Conservation (phyloP, 2,113 vertebrate species). For the Origma solitaria region DNA sequence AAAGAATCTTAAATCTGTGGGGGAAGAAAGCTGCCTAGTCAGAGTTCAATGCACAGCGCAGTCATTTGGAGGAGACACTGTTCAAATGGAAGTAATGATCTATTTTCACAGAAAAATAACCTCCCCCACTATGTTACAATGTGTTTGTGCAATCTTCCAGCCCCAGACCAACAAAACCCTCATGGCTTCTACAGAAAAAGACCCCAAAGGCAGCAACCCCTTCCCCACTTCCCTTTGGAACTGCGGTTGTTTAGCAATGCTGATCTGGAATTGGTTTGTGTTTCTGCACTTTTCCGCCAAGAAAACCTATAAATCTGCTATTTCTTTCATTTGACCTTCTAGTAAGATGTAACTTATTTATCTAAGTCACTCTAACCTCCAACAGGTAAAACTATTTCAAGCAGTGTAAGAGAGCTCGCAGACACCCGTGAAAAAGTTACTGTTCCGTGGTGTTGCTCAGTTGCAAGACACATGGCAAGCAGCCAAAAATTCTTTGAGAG, state of each 20-base stretch:
- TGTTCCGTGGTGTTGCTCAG: not conserved
- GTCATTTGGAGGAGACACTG: not conserved
- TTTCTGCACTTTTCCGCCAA: not conserved
- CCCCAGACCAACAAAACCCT: not conserved
- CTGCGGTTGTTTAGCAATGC: not conserved
- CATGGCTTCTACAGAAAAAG: rapidly evolving
- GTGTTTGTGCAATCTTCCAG: not conserved
- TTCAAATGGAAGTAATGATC: not conserved
- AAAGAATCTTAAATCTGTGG: not conserved
- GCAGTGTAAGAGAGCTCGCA: not conserved
- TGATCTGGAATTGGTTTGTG: not conserved
- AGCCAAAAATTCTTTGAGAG: not conserved
- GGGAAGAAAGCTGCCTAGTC: not conserved
- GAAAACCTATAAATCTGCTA: not conserved
- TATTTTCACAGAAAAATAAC: not conserved
- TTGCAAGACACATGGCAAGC: not conserved
- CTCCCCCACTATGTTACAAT: not conserved
- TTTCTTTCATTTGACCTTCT: not conserved
- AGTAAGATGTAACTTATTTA: not conserved
- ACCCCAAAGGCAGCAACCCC: not conserved
- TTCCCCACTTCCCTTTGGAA: not conserved
- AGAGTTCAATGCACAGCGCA: not conserved
- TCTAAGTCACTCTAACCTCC: not conserved
- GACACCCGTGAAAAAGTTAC: not conserved
- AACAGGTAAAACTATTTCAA: not conserved